Conservation (phyloP, 2,888 invertebrate genomes). For the Folsomia manolachei region DNA sequence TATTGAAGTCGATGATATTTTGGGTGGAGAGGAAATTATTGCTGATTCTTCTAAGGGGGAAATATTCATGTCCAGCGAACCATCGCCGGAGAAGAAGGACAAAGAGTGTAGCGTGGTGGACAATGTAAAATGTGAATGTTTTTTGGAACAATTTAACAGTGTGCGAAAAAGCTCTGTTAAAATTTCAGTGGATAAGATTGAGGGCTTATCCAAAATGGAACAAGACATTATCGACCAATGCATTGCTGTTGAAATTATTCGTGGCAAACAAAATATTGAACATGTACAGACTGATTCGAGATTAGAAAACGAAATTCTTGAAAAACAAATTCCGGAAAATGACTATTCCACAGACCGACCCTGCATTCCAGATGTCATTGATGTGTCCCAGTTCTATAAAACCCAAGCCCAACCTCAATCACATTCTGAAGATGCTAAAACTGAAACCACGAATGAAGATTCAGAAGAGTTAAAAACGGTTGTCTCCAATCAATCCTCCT, state of each 20-base stretch:
- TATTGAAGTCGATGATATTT: not conserved
- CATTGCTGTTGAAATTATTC: slow-evolving; percentile 12
- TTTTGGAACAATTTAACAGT: slow-evolving; percentile 15
- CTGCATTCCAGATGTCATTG: slow-evolving; percentile 16
- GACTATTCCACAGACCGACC: slow-evolving; percentile 4
- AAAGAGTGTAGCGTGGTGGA: slow-evolving; percentile 12
- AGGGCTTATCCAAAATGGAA: slow-evolving; percentile 7
- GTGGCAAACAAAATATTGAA: not conserved
- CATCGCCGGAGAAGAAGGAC: not conserved
- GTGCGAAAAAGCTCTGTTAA: not conserved
- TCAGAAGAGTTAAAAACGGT: not conserved
- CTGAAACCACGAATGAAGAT: not conserved
- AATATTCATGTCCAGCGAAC: not conserved
- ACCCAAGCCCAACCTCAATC: not conserved
- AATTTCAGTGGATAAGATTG: not conserved
- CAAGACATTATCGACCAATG: slow-evolving; percentile 21
- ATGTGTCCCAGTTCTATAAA: not conserved
- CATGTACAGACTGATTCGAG: not conserved
- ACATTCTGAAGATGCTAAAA: not conserved
- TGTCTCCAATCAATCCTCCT: not conserved
- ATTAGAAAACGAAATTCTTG: slow-evolving; percentile 15
- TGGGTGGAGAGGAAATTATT: not conserved
- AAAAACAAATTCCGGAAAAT: slow-evolving; percentile 17
- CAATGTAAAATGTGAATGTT: slow-evolving; percentile 39
- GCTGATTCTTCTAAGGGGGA: not conserved